Conservation (phyloP, 30 jellyfish, hydroid and myxozoan genomes). For the Turritopsis rubra region DNA sequence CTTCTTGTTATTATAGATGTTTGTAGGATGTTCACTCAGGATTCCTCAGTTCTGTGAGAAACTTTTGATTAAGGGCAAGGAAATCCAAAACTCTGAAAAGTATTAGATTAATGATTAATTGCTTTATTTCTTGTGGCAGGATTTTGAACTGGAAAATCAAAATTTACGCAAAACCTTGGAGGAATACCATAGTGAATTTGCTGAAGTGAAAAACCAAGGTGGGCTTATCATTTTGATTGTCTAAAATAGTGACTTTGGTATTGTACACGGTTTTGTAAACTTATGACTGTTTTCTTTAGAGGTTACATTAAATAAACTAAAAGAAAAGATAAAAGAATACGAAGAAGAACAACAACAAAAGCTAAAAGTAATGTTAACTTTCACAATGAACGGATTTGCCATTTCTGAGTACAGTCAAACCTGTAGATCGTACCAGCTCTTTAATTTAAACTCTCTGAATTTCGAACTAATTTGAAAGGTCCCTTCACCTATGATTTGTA, state of each 20-base stretch:
- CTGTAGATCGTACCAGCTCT: too few relatives aligned
- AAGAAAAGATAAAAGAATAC: constrained; percentile 66
- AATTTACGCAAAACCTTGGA: constrained; percentile 75
- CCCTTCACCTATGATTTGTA: too few relatives aligned
- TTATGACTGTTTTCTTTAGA: constrained; percentile 28
- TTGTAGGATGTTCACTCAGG: neutral
- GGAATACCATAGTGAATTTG: constrained; percentile 85
- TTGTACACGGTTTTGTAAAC: neutral
- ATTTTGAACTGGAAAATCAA: constrained; percentile 81
- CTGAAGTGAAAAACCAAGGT: constrained; percentile 91
- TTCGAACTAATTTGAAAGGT: too few relatives aligned
- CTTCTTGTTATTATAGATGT: too few relatives aligned
- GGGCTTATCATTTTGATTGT: too few relatives aligned
- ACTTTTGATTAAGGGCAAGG: too few relatives aligned
- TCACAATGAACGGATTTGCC: neutral
- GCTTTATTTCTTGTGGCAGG: constrained; percentile 36
- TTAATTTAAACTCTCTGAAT: too few relatives aligned
- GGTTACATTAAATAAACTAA: constrained; percentile 78
- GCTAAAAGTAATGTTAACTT: constrained; percentile 40
- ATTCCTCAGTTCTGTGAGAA: too few relatives aligned
- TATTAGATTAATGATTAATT: too few relatives aligned
- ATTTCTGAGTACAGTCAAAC: too few relatives aligned
- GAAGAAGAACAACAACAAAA: constrained; percentile 67
- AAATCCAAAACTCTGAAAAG: too few relatives aligned
- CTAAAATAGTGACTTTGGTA: neutral